phyloP scores from a whole-genome alignment of 2,797 vertebrate genomes.

The Pseudocheirus occidentalis region DNA sequence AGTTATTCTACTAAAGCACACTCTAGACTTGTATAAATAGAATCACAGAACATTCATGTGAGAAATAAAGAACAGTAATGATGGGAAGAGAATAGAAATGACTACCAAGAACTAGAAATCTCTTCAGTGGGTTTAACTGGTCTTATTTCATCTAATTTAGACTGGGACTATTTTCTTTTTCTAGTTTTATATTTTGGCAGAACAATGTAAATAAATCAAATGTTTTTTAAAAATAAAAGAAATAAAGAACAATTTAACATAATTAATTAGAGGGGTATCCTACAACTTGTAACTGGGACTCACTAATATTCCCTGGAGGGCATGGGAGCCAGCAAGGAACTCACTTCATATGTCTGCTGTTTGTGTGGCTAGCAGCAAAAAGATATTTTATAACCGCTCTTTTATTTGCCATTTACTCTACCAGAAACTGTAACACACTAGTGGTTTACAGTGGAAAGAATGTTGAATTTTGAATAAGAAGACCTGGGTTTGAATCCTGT shows the following conservation, averaged over 20 bases:
- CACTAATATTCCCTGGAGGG: not conserved
- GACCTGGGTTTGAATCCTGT: not conserved
- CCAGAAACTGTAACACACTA: not conserved
- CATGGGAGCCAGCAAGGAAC: not conserved
- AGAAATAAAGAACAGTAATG: not conserved
- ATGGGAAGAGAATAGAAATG: not conserved
- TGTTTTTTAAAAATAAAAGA: not conserved
- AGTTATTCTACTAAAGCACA: not conserved
- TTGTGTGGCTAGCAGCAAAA: not conserved
- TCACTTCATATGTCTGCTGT: not conserved
- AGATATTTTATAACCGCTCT: not conserved
- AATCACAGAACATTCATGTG: not conserved
- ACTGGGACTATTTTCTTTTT: not conserved
- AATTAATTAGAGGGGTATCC: not conserved
- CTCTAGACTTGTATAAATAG: not conserved
- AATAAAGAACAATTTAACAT: not conserved
- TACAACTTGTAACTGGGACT: not conserved
- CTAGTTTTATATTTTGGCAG: not conserved
- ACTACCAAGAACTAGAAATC: not conserved
- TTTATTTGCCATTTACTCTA: not conserved
- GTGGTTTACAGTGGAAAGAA: not conserved
- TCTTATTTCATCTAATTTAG: not conserved
- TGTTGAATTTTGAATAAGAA: not conserved
- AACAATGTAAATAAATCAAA: not conserved
- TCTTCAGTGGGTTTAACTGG: not conserved